Evolutionary conservation across 2,888 invertebrate species (phyloP).

Genomic region (Vanessa cardui): DNA sequence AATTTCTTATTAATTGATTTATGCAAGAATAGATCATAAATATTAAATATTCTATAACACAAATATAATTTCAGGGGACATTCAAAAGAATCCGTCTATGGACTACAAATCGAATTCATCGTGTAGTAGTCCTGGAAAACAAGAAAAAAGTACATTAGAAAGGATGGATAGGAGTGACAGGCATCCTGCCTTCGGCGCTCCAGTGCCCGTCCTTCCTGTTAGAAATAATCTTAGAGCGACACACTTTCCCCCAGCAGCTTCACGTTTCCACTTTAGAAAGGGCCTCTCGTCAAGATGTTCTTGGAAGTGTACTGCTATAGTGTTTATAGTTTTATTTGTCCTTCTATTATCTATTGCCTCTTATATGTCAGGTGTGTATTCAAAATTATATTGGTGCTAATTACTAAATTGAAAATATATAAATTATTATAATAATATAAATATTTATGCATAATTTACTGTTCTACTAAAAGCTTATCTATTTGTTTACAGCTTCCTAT

Average conservation of each 20-base stretch:
- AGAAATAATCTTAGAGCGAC: conserved; percentile 88
- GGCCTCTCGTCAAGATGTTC: conserved; percentile 93
- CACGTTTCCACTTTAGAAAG: conserved; percentile 94
- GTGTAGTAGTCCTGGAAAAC: conserved; percentile 90
- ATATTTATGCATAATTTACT: too few species aligned
- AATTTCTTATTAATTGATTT: too few species aligned
- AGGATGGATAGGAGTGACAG: conserved; percentile 84
- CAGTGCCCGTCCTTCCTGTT: conserved; percentile 89
- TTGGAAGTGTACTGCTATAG: conserved; percentile 96
- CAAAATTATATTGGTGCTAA: neutral
- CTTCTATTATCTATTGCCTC: conserved; percentile 91
- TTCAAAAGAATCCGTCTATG: conserved; percentile 92
- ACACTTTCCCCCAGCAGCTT: conserved; percentile 87
- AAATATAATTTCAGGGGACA: conserved; percentile 86
- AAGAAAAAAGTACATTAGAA: conserved; percentile 81
- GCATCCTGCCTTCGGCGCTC: conserved; percentile 85
- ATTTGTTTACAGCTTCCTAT: conserved; percentile 86
- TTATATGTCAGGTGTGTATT: conserved; percentile 90
- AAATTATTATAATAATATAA: neutral
- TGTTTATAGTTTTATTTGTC: conserved; percentile 92
- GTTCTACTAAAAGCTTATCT: neutral
- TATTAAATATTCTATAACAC: conserved; percentile 33
- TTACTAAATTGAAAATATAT: neutral
- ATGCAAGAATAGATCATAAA: too few species aligned
- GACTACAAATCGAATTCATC: conserved; percentile 95